phyloP scores from a whole-genome alignment of 2,113 vertebrate genomes.

The Okapia johnstoni region DNA sequence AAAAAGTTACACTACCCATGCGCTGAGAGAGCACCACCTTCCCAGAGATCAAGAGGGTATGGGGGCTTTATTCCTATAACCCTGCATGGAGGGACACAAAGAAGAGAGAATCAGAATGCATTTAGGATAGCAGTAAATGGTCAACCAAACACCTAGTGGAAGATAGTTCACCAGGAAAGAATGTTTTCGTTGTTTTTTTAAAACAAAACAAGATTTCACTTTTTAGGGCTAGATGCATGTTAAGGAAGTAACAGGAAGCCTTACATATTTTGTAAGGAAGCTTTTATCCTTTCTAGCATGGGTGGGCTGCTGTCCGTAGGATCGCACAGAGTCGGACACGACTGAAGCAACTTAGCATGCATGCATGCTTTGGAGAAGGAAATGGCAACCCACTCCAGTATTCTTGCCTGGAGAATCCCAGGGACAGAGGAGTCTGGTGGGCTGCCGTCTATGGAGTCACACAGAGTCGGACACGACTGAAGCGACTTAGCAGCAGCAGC shows the following conservation, averaged over 20 bases:
- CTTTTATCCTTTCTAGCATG: neutral
- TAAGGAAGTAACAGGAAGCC: neutral
- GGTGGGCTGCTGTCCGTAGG: neutral
- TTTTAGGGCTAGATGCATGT: constrained; percentile 26
- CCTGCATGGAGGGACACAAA: neutral
- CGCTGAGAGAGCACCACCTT: neutral
- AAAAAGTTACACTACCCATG: constrained; percentile 49
- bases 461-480: neutral
- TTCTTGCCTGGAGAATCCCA: neutral
- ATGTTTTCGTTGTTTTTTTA: constrained; percentile 29
- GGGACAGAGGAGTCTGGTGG: neutral
- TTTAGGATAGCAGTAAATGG: neutral
- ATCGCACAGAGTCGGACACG: accelerated
- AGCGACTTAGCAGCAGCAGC: neutral
- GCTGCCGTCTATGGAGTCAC: neutral
- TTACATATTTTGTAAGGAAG: neutral
- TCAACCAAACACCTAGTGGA: constrained; percentile 29
- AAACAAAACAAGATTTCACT: neutral
- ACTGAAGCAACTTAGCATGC: neutral
- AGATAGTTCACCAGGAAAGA: neutral
- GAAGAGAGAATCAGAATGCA: neutral
- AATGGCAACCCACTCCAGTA: neutral
- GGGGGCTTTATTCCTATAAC: constrained; percentile 29
- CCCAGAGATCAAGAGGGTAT: constrained; percentile 20
- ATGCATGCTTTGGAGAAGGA: neutral